Conservation (phyloP, 1,140 invertebrate genomes). For the Halictus rubicundus region DNA sequence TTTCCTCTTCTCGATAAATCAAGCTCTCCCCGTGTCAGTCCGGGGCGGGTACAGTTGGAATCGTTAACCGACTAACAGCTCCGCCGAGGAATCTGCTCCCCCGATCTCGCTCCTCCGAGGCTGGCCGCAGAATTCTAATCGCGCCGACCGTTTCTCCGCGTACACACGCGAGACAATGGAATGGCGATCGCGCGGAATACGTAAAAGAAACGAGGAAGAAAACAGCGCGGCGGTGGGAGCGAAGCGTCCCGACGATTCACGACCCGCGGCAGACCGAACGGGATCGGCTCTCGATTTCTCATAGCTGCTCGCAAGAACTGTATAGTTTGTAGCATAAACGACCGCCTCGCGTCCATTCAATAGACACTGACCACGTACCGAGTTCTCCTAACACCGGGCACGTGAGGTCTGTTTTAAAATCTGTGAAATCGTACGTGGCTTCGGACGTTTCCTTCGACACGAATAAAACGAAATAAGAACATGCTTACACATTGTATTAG, state of each 20-base stretch:
- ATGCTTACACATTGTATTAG: no score
- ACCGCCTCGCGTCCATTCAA: not conserved
- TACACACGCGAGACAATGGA: constrained; percentile 41
- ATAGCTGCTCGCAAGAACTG: constrained; percentile 13
- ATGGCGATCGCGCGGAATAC: constrained; percentile 47
- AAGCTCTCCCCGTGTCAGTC: not conserved
- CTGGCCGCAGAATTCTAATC: constrained; percentile 51
- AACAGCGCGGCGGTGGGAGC: constrained; percentile 7
- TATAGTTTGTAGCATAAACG: constrained; percentile 10
- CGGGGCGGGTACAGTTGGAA: constrained; percentile 27
- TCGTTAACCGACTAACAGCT: constrained; percentile 34
- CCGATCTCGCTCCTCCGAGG: not conserved
- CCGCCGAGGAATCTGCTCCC: constrained; percentile 40
- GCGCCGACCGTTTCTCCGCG: constrained; percentile 19
- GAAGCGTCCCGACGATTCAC: constrained; percentile 17
- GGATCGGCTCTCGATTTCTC: not conserved
- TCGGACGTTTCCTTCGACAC: no score
- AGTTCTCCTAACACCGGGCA: no score
- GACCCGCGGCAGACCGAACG: constrained; percentile 3
- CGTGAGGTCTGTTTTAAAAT: no score
- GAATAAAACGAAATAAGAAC: no score
- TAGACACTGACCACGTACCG: no score
- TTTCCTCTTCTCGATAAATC: constrained; percentile 8
- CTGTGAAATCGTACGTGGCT: no score
- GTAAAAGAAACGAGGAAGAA: constrained; percentile 35